Conservation (phyloP, 1,140 invertebrate species). For the Atta colombica region DNA sequence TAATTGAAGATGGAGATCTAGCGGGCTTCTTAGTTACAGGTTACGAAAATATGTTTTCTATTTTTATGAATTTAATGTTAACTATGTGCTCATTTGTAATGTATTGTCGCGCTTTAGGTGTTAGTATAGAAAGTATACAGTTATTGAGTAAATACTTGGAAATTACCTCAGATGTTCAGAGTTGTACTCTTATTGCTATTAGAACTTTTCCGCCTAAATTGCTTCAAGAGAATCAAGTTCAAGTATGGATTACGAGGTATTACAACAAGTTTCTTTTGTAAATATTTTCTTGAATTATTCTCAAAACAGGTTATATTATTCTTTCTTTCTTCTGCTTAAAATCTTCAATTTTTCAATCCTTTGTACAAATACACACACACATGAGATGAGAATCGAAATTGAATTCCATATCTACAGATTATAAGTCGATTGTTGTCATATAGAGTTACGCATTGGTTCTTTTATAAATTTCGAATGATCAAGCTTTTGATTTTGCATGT, state of each 20-base stretch:
- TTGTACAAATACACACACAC: not conserved
- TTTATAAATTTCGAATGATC: constrained; percentile 1
- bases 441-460: not conserved
- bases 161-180: constrained; percentile 96
- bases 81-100: constrained; percentile 6
- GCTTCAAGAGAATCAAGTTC: constrained; percentile 88
- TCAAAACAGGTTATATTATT: not conserved
- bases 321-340: not conserved
- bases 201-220: constrained; percentile 90
- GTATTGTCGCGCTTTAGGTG: constrained; percentile 86
- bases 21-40: constrained; percentile 95
- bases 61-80: constrained; percentile 34
- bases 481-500: not conserved
- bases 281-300: constrained; percentile 11
- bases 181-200: constrained; percentile 93
- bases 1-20: constrained; percentile 93
- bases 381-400: not conserved
- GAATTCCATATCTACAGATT: not conserved
- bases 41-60: constrained; percentile 76
- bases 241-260: constrained; percentile 92
- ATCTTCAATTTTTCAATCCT: not conserved
- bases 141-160: constrained; percentile 96
- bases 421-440: not conserved
- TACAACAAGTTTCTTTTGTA: constrained; percentile 1
- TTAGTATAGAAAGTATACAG: constrained; percentile 91